phyloP scores from a whole-genome alignment of 2,888 invertebrate genomes.

The Catocala sponsa region DNA sequence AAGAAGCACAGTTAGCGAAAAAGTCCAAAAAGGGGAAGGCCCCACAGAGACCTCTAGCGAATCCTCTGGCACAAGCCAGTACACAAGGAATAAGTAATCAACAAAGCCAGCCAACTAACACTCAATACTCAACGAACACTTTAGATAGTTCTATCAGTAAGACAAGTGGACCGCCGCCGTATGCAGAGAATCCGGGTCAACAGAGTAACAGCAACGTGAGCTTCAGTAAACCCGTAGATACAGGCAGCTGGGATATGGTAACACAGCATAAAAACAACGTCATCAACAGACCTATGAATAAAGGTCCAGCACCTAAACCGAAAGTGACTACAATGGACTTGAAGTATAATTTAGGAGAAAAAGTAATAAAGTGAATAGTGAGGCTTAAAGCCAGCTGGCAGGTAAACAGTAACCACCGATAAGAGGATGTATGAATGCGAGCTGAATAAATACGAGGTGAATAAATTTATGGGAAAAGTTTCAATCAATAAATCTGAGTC shows the following conservation, averaged over 20 bases:
- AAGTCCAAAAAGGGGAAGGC: conserved; percentile 43
- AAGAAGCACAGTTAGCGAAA: conserved; percentile 41
- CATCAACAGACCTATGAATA: conserved; percentile 58
- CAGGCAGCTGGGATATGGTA: conserved; percentile 85
- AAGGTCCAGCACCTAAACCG: conserved; percentile 20
- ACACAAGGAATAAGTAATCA: conserved; percentile 24
- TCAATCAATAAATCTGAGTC: too few relatives aligned
- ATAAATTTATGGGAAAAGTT: too few relatives aligned
- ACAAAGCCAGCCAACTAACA: conserved; percentile 27
- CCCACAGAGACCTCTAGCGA: conserved; percentile 38
- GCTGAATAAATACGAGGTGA: too few relatives aligned
- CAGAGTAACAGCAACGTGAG: conserved; percentile 65
- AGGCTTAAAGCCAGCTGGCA: conserved; percentile 44
- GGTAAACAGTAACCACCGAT: too few relatives aligned
- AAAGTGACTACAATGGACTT: conserved; percentile 68
- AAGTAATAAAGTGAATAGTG: conserved; percentile 61
- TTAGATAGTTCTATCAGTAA: conserved; percentile 80
- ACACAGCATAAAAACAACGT: conserved; percentile 76
- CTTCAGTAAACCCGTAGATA: conserved; percentile 67
- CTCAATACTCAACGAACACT: conserved; percentile 67
- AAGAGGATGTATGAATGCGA: too few relatives aligned
- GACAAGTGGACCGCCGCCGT: conserved; percentile 78
- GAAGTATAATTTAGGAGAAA: conserved; percentile 63
- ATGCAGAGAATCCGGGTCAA: conserved; percentile 54
- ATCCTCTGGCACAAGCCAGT: conserved; percentile 34